Percentiles rank a stretch among this genome's conserved stretches.
phyloP scores from a whole-genome alignment of 2,888 invertebrate species.

The Lasioglossum vierecki region DNA sequence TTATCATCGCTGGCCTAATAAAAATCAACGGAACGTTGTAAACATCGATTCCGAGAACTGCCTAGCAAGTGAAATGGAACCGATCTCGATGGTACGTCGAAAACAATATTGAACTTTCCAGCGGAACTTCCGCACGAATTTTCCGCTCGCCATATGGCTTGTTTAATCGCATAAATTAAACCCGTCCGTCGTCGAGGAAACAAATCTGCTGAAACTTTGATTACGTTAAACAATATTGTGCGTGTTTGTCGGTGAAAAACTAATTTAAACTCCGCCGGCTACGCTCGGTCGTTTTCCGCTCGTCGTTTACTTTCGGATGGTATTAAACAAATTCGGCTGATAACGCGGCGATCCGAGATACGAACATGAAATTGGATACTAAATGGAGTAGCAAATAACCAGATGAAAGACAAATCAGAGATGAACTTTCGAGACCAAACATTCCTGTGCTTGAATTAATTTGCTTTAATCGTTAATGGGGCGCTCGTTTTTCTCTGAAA shows the following conservation, averaged over 20 bases:
- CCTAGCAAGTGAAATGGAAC: not conserved
- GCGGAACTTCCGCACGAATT: not conserved
- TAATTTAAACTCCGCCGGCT: slow-evolving; percentile 48
- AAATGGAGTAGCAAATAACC: slow-evolving; percentile 1
- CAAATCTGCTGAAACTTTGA: slow-evolving; percentile 54
- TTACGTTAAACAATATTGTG: slow-evolving; percentile 54
- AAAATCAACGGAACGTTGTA: not conserved
- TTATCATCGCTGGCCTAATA: not conserved
- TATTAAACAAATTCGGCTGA: slow-evolving; percentile 12
- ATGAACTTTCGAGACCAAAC: not conserved
- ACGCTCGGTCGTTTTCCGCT: slow-evolving; percentile 5
- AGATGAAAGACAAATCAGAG: not conserved
- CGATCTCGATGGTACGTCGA: not conserved
- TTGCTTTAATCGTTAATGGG: not conserved
- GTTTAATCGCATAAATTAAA: slow-evolving; percentile 59
- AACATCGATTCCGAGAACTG: not conserved
- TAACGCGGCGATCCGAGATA: not conserved
- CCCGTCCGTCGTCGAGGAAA: slow-evolving; percentile 23
- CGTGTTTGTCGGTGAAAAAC: slow-evolving; percentile 54
- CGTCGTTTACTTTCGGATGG: slow-evolving; percentile 16
- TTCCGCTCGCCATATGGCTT: slow-evolving; percentile 4
- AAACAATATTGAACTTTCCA: slow-evolving; percentile 4
- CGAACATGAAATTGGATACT: not conserved
- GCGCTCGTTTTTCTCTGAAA: not conserved
- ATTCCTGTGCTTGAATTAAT: not conserved